phyloP scores from a whole-genome alignment of 2,888 invertebrate genomes.

The Epirrhoe tristata region DNA sequence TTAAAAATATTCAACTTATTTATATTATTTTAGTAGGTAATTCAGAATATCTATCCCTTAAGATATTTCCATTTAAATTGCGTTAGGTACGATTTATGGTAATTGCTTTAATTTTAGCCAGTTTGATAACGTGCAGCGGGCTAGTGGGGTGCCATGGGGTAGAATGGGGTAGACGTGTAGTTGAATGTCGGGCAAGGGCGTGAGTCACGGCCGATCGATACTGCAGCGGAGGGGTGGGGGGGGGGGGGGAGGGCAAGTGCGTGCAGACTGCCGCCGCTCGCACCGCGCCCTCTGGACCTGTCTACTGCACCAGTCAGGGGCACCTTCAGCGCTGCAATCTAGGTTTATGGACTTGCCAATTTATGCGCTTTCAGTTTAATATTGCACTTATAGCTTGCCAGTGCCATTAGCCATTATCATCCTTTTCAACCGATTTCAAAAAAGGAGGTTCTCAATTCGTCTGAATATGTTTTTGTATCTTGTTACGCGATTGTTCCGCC shows the following conservation, averaged over 20 bases:
- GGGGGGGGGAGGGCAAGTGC: no score
- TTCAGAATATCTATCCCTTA: conserved; percentile 27
- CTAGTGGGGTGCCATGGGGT: conserved; percentile 50
- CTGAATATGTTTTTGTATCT: no score
- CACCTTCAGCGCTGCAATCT: conserved; percentile 17
- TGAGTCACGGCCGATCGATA: conserved; percentile 84
- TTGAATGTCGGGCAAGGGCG: conserved; percentile 85
- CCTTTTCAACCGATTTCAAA: no score
- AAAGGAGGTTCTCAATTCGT: no score
- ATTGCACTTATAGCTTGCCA: no score
- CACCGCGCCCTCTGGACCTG: conserved; percentile 30
- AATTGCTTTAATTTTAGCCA: conserved; percentile 45
- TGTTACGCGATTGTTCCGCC: no score
- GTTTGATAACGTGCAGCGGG: conserved; percentile 57
- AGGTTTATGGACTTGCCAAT: conserved; percentile 20
- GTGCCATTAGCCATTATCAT: no score
- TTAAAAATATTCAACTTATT: not conserved
- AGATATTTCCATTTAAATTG: conserved; percentile 39
- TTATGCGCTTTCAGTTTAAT: not conserved
- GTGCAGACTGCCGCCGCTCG: conserved; percentile 30
- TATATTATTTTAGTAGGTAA: conserved; percentile 18
- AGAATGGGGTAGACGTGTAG: conserved; percentile 58
- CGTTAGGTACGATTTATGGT: conserved; percentile 40
- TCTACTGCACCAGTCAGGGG: conserved; percentile 31
- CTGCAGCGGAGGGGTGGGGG: conserved; percentile 61